Conservation (phyloP, 2,797 vertebrate genomes). For the Gambelia wislizenii region DNA sequence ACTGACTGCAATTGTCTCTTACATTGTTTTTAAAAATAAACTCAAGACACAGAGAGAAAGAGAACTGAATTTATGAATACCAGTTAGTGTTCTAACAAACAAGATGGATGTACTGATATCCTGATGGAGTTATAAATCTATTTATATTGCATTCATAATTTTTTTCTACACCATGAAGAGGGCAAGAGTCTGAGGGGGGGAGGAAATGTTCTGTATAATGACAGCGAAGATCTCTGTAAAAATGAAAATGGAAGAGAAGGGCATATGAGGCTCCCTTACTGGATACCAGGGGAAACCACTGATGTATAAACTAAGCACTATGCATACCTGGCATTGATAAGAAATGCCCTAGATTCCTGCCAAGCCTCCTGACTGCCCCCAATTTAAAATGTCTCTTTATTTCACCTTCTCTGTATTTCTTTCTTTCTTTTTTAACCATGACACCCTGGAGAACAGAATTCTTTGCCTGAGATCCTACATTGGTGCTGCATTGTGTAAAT, state of each 20-base stretch:
- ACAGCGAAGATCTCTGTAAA: neutral
- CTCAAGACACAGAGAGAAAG: too few species aligned
- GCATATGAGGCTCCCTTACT: neutral
- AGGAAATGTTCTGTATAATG: neutral
- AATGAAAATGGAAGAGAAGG: neutral
- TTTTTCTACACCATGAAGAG: neutral
- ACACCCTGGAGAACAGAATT: too few species aligned
- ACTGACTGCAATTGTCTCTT: neutral
- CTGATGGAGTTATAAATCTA: neutral
- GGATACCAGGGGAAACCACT: too few species aligned
- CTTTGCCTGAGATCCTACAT: too few species aligned
- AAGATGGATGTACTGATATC: neutral
- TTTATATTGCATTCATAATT: neutral
- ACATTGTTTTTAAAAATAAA: neutral
- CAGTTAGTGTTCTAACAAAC: neutral
- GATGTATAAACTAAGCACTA: too few species aligned
- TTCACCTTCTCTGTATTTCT: too few species aligned
- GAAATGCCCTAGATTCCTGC: too few species aligned
- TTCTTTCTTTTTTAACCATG: too few species aligned
- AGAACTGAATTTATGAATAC: constrained; percentile 5
- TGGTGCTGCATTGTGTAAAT: too few species aligned
- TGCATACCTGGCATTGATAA: too few species aligned
- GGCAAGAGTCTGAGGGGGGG: neutral
- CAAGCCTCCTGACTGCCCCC: too few species aligned
- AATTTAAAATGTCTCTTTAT: too few species aligned